phyloP scores from a whole-genome alignment of 1,140 invertebrate species.

The Drepana arcuata region DNA sequence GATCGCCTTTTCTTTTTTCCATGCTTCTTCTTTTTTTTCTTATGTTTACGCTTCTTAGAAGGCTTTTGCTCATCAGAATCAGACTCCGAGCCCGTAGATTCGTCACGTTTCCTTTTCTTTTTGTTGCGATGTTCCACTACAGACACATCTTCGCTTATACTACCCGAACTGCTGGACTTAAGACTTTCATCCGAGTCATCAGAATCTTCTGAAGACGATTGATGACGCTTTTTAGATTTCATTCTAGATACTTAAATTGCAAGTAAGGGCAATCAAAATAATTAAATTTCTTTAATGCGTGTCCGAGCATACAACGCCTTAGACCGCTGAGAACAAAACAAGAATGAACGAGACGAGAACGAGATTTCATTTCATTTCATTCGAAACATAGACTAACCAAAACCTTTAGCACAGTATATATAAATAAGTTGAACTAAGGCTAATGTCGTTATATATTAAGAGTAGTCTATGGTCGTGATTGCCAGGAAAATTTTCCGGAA shows the following conservation, averaged over 20 bases:
- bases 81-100: conserved; percentile 55
- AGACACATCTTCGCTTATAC: conserved; percentile 54
- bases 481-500: too few relatives aligned
- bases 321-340: too few relatives aligned
- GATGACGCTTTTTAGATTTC: conserved; percentile 60
- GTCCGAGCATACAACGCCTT: too few relatives aligned
- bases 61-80: conserved; percentile 46
- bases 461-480: too few relatives aligned
- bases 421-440: too few relatives aligned
- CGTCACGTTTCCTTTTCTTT: conserved; percentile 60
- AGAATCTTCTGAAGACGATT: conserved; percentile 53
- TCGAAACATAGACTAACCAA: too few relatives aligned
- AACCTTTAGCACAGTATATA: too few relatives aligned
- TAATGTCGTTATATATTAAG: too few relatives aligned
- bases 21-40: conserved; percentile 70
- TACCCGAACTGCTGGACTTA: conserved; percentile 53
- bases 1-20: conserved; percentile 55
- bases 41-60: conserved; percentile 63
- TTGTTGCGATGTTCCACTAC: conserved; percentile 50
- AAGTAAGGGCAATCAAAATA: too few relatives aligned
- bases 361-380: too few relatives aligned
- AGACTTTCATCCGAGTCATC: conserved; percentile 45
- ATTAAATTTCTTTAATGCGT: too few relatives aligned
- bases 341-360: too few relatives aligned
- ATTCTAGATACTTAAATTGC: conserved; percentile 22